Conservation (phyloP, 1,140 invertebrate species). For the Tribolium castaneum region DNA sequence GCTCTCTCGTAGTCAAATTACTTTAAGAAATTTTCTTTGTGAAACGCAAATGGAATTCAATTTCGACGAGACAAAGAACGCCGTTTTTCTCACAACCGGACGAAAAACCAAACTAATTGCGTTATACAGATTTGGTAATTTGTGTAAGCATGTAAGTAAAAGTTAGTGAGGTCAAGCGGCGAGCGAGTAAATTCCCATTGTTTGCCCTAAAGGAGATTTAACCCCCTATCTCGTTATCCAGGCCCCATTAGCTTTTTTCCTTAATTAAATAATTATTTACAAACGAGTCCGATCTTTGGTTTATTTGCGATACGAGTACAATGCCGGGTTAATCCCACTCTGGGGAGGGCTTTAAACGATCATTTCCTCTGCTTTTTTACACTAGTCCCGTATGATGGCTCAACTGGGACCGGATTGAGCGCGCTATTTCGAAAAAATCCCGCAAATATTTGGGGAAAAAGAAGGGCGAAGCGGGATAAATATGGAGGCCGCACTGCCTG, state of each 20-base stretch:
- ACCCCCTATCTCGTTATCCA: background rate
- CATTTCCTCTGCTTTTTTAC: slow-evolving; percentile 15
- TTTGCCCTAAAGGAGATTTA: background rate
- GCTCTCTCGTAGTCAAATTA: slow-evolving; percentile 47
- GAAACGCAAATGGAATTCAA: slow-evolving; percentile 44
- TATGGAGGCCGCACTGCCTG: slow-evolving; percentile 36
- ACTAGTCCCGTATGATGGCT: background rate
- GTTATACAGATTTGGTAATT: background rate
- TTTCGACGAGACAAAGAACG: slow-evolving; percentile 42
- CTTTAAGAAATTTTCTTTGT: slow-evolving; percentile 40
- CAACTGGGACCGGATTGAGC: slow-evolving; percentile 22
- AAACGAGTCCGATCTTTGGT: background rate
- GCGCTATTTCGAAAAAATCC: slow-evolving; percentile 14
- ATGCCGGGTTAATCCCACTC: background rate
- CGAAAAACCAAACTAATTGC: background rate
- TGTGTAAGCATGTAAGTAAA: background rate
- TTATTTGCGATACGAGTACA: slow-evolving; percentile 10
- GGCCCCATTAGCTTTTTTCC: slow-evolving; percentile 16
- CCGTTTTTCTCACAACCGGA: background rate
- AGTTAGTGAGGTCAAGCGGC: background rate
- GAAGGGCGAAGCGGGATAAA: slow-evolving; percentile 29
- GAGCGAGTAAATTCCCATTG: background rate
- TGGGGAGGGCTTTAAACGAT: slow-evolving; percentile 13
- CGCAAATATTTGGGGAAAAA: slow-evolving; percentile 9
- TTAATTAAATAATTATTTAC: slow-evolving; percentile 29